phyloP scores from a whole-genome alignment of 1,140 invertebrate genomes.

The Forficula auricularia region DNA sequence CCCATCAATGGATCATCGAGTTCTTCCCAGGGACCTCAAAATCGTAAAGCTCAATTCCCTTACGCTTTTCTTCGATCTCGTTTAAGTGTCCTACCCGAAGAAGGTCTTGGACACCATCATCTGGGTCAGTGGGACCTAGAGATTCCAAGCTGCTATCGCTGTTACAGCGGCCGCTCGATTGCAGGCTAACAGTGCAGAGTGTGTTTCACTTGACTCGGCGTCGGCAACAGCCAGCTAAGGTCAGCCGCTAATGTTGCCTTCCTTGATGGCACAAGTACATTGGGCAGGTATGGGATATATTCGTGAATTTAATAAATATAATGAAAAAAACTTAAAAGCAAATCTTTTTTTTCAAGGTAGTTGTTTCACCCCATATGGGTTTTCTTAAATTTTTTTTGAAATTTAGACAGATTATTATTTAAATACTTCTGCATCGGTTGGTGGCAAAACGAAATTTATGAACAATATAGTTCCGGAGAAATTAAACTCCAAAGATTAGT shows the following conservation, averaged over 20 bases:
- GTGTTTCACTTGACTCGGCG: neutral
- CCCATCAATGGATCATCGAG: slow-evolving; percentile 26
- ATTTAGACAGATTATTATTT: too few relatives aligned
- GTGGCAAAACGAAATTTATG: too few relatives aligned
- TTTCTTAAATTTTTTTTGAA: too few relatives aligned
- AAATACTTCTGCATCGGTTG: too few relatives aligned
- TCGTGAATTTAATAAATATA: too few relatives aligned
- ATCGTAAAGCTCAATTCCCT: slow-evolving; percentile 48
- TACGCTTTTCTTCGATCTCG: slow-evolving; percentile 60
- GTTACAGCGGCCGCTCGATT: slow-evolving; percentile 14
- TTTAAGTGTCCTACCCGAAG: slow-evolving; percentile 53
- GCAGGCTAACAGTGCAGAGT: slow-evolving; percentile 28
- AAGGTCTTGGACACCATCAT: slow-evolving; percentile 18
- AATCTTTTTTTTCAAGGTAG: too few relatives aligned
- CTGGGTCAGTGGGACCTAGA: slow-evolving; percentile 1
- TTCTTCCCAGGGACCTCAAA: slow-evolving; percentile 25
- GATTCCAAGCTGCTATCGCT: too few relatives aligned
- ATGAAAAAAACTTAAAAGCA: too few relatives aligned
- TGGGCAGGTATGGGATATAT: slow-evolving; percentile 3
- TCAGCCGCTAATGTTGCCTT: neutral
- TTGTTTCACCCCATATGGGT: too few relatives aligned
- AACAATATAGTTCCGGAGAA: too few relatives aligned
- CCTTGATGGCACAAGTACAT: slow-evolving; percentile 5
- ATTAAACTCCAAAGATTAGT: too few relatives aligned
- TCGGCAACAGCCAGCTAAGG: neutral